Evolutionary conservation across 2,888 invertebrate genomes (phyloP), one percentile per base, ranked within the genome.

Genomic region (Chesias legatella): DNA sequence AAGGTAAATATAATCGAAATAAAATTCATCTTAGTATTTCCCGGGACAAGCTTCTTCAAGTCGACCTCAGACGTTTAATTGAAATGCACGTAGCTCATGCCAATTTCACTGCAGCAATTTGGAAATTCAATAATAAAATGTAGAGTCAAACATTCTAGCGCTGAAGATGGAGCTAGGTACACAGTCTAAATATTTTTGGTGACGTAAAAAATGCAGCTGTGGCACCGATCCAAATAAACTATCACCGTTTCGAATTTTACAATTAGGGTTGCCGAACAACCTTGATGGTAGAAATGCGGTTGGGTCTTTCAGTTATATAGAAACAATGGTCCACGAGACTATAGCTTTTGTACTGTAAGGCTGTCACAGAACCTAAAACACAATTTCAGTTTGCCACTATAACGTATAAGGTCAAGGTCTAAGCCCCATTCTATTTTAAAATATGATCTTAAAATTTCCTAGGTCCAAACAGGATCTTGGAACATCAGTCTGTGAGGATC

Each of bases 211-310:
- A 42, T 39, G 44, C 39, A 44, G 40, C 30, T 5, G 20, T 43
- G 52, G 49, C 52, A 35, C 23, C 22, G 17, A 26, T 45, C 49
- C 49, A 53, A 49, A 39, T 47, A 47, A 39, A 39, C 28, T 42
- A 31, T 43, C 33, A 34, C 13, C 27, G 35, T 30, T 38, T 32
- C 5, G 32, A 34, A 33, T 32, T 34, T 27, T 43, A 24, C 37
- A 49, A 47, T 49, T 43, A 44, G 10, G 30, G 45, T 41, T 39
- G 38, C 35, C 31, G 41, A 20, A 28, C 20, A 28, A 39, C 43
- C 46, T 49, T 47, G 43, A 28, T 17, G 25, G 27, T 22, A 33
- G 22, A 17, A 22, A 20, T 6, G 6, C 4, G 7, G 13, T 17
- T 17, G 13, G 2, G 2, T 17, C 13, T 17, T 2, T 17, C 5